Evolutionary conservation across 2,113 vertebrate genomes (phyloP).

Genomic region (Zosterops hypoxanthus): DNA sequence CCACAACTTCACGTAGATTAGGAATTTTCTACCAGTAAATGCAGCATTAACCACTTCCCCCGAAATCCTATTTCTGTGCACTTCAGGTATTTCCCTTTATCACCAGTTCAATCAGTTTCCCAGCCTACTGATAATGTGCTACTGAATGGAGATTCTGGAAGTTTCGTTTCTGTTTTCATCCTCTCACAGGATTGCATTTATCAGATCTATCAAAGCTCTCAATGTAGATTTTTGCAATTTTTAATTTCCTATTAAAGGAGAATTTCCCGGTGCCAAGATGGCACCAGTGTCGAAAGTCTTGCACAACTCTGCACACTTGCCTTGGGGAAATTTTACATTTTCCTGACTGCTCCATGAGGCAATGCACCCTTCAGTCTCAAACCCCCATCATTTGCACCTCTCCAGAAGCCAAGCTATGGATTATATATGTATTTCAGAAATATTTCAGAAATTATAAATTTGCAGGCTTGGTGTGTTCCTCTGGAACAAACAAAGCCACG

Average conservation of each 20-base stretch:
- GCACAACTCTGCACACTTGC: neutral
- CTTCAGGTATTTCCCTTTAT: conserved; percentile 27
- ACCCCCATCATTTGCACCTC: neutral
- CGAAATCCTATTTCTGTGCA: neutral
- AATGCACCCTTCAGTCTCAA: neutral
- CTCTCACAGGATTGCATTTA: neutral
- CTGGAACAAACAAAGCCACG: neutral
- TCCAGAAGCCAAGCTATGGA: accelerated
- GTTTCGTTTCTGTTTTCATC: neutral
- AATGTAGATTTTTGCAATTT: neutral
- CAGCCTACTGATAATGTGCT: neutral
- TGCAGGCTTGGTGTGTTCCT: neutral
- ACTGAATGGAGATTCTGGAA: neutral
- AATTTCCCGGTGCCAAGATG: accelerated
- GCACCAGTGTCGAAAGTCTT: neutral
- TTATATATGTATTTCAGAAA: neutral
- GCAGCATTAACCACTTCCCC: neutral
- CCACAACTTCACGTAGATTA: neutral
- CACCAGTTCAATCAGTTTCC: neutral
- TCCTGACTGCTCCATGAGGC: neutral
- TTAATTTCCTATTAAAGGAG: neutral
- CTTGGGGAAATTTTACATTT: neutral
- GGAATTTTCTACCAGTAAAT: conserved; percentile 20
- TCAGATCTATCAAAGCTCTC: neutral
- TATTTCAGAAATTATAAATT: neutral